These are phyloP conservation scores for Petrolisthes cinctipes DNA, from an alignment of 2,888 invertebrate genomes.

Conservation along the genomic window DNA sequence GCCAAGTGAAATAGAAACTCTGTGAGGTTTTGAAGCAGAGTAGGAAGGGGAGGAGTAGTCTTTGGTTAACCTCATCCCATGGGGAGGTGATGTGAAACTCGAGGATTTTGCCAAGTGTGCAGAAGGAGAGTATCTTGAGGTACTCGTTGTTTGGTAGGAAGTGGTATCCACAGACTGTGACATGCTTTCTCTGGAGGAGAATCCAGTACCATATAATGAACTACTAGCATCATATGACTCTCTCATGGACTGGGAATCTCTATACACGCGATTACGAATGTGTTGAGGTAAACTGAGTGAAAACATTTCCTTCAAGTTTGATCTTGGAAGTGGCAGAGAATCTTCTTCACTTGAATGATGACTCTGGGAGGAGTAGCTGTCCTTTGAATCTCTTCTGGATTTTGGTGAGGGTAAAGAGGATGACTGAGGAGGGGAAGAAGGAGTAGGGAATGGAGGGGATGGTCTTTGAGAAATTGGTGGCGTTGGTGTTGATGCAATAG, in stretches of 20 bases:
- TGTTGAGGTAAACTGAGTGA: slow-evolving; percentile 43
- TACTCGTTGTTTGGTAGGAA: not conserved
- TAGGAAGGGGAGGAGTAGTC: slow-evolving; percentile 14
- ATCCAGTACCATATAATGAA: not conserved
- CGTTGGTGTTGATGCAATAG: slow-evolving; percentile 50
- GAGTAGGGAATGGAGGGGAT: slow-evolving; percentile 1
- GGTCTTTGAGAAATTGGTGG: slow-evolving; percentile 14
- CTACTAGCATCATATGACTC: not conserved
- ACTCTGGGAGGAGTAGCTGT: not conserved
- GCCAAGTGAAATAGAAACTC: slow-evolving; percentile 30
- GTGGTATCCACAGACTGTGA: not conserved
- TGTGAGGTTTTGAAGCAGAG: not conserved
- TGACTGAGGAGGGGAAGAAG: not conserved
- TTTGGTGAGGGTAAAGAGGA: not conserved
- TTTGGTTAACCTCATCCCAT: not conserved
- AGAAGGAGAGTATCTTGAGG: slow-evolving; percentile 19
- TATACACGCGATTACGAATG: slow-evolving; percentile 35
- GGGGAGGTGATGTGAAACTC: not conserved
- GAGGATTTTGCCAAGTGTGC: not conserved
- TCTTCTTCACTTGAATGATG: slow-evolving; percentile 39
- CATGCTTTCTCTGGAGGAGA: not conserved
- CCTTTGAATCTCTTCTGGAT: not conserved
- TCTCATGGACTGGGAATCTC: not conserved
- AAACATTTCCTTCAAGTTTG: slow-evolving; percentile 46
- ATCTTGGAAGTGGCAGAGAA: slow-evolving; percentile 41